A percentile compares a stretch with the other conserved stretches of the same genome.
phyloP scores from a whole-genome alignment of 2,888 invertebrate species.

The Napeogenes inachia region DNA sequence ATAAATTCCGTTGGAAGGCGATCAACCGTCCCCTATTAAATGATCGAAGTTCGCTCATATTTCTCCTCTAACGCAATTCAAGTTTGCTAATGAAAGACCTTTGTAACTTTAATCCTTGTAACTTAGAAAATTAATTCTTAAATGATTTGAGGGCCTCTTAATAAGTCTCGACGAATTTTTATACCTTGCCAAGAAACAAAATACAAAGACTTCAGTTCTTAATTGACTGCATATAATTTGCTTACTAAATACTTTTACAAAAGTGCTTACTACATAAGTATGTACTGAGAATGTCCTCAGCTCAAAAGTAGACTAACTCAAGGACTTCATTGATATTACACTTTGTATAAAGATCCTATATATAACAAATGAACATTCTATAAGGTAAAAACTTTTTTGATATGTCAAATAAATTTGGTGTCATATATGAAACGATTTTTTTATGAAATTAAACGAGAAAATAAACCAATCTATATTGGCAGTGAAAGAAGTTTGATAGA shows the following conservation, averaged over 20 bases:
- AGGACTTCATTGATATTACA: too few relatives aligned
- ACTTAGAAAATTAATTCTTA: constrained; percentile 54
- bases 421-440: background rate
- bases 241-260: too few relatives aligned
- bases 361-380: too few relatives aligned
- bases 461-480: constrained; percentile 7
- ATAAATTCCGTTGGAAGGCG: constrained; percentile 44
- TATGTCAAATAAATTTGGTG: constrained; percentile 7
- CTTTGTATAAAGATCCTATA: too few relatives aligned
- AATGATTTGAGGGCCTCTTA: constrained; percentile 44
- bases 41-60: constrained; percentile 65
- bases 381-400: too few relatives aligned
- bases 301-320: too few relatives aligned
- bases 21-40: constrained; percentile 49
- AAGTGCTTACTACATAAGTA: too few relatives aligned
- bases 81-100: constrained; percentile 64
- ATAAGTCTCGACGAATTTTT: constrained; percentile 23
- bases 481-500: constrained; percentile 4
- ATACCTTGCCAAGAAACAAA: constrained; percentile 10
- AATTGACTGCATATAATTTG: background rate
- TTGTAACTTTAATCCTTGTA: constrained; percentile 59
- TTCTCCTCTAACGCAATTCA: constrained; percentile 60
- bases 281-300: too few relatives aligned
- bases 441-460: constrained; percentile 9
- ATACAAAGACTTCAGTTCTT: constrained; percentile 12